phyloP scores from a whole-genome alignment of 2,888 invertebrate species.

The Euproctis similis region DNA sequence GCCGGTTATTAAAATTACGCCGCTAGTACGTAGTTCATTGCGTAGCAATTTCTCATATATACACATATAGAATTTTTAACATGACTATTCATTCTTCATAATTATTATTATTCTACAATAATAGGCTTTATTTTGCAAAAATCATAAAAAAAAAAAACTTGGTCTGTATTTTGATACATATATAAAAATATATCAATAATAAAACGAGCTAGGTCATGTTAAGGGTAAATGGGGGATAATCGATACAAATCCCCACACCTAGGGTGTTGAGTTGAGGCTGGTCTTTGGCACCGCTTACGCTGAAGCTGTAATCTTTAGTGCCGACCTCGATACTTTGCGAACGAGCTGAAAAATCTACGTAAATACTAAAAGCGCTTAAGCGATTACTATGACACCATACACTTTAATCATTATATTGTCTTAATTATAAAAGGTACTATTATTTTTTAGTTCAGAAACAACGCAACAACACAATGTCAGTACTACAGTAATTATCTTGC shows the following conservation, averaged over 20 bases:
- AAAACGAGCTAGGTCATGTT: conserved; percentile 35
- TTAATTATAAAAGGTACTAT: background rate
- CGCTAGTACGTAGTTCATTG: conserved; percentile 43
- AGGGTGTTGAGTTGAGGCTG: conserved; percentile 41
- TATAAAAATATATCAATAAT: no score
- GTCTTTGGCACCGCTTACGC: conserved; percentile 48
- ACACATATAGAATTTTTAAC: no score
- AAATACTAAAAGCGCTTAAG: conserved; percentile 25
- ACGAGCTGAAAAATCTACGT: no score
- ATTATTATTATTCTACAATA: background rate
- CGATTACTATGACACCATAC: conserved; percentile 6
- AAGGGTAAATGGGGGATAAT: conserved; percentile 39
- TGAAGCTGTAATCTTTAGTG: conserved; percentile 28
- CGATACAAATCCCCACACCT: conserved; percentile 47
- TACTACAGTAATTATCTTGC: no score
- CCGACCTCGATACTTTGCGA: conserved; percentile 22
- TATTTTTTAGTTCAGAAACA: no score
- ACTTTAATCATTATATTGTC: background rate
- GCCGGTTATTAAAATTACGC: conserved; percentile 19
- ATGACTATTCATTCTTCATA: background rate
- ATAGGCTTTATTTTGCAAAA: no score
- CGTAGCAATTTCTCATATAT: conserved; percentile 9
- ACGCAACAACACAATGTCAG: no score
- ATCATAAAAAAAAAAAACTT: no score
- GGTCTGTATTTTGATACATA: no score